Percentiles rank a stretch among this genome's conserved stretches.
phyloP scores from a whole-genome alignment of 2,113 vertebrate genomes.

The Amblyopsis rosae region DNA sequence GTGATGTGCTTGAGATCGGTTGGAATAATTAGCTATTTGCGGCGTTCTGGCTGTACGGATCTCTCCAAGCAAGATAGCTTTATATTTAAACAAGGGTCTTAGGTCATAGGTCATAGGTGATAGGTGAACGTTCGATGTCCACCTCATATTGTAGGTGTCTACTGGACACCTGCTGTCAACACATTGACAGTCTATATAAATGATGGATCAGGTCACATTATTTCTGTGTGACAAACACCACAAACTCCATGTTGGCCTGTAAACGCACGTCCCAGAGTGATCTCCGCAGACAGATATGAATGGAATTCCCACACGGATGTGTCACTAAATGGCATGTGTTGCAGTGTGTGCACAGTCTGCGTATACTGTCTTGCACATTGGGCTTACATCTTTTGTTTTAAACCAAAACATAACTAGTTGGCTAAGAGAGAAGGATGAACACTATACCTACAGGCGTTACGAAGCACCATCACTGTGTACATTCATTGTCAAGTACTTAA shows the following conservation, averaged over 20 bases:
- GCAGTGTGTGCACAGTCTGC: constrained; percentile 3
- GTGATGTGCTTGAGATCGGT: constrained; percentile 3
- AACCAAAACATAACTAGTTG: neutral
- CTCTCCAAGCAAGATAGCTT: neutral
- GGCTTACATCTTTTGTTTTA: neutral
- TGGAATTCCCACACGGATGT: constrained; percentile 61
- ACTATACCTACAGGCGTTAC: neutral
- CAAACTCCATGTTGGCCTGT: constrained; percentile 42
- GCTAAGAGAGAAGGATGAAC: neutral
- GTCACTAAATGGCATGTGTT: constrained; percentile 42
- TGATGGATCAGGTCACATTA: neutral
- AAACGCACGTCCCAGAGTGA: constrained; percentile 67
- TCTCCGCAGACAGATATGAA: constrained; percentile 52
- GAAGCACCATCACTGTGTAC: neutral
- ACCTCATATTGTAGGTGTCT: too few species aligned
- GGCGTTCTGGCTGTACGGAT: neutral
- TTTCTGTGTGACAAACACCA: constrained; percentile 37
- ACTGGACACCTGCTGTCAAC: too few species aligned
- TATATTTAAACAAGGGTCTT: constrained; percentile 9
- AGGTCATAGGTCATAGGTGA: neutral
- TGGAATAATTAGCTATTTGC: constrained; percentile 16
- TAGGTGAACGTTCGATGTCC: too few species aligned
- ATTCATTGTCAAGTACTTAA: neutral
- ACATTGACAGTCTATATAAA: too few species aligned
- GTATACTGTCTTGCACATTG: constrained; percentile 3